These are phyloP conservation scores for Rhopilema esculentum DNA, from an alignment of 30 jellyfish, hydroid and myxozoan genomes.

Conservation along the genomic window DNA sequence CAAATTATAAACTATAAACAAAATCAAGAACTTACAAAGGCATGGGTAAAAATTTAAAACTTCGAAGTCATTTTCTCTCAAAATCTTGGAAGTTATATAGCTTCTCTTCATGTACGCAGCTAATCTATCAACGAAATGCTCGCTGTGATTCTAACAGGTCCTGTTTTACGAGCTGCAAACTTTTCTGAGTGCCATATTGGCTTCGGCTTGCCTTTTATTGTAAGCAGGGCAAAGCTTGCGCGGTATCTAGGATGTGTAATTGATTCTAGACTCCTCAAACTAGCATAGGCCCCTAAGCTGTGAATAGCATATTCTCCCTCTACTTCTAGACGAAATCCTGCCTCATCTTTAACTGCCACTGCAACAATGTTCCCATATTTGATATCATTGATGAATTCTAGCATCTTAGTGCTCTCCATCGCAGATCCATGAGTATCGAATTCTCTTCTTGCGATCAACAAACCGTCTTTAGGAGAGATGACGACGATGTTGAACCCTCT, in stretches of 20 bases:
- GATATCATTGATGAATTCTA: neutral
- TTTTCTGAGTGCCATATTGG: slow-evolving; percentile 21
- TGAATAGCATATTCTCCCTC: neutral
- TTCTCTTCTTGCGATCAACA: neutral
- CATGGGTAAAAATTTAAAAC: too few relatives aligned
- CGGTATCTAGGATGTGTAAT: neutral
- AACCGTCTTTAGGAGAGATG: neutral
- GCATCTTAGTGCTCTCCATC: neutral
- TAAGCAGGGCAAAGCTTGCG: neutral
- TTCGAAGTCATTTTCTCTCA: too few relatives aligned
- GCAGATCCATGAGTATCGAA: neutral
- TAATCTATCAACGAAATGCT: neutral
- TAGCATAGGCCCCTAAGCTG: neutral
- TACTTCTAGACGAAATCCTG: neutral
- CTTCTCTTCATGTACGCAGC: neutral
- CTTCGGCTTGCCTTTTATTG: slow-evolving; percentile 11
- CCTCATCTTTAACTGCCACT: neutral
- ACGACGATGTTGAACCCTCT: slow-evolving; percentile 2
- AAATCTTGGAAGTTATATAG: too few relatives aligned
- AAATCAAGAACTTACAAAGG: too few relatives aligned
- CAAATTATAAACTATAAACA: too few relatives aligned
- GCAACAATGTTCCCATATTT: neutral
- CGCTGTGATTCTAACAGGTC: neutral
- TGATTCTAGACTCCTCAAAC: neutral
- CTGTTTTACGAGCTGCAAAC: neutral